Evolutionary conservation across 1,140 invertebrate genomes (phyloP).

Genomic region (Drosophila sulfurigaster): DNA sequence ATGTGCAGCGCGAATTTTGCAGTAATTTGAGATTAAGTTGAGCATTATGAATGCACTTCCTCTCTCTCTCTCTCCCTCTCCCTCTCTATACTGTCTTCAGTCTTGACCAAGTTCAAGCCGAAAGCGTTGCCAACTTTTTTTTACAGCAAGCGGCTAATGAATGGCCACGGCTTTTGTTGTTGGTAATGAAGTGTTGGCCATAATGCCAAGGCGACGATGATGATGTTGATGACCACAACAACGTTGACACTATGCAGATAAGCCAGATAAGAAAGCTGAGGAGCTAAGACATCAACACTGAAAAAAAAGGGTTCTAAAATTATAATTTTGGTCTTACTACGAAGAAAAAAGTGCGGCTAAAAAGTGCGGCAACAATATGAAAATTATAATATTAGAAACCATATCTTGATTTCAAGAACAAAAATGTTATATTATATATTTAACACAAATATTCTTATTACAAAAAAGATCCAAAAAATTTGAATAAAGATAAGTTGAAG

Average conservation of each 20-base stretch:
- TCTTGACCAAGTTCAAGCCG: conserved; percentile 17
- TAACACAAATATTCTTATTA: too few relatives aligned
- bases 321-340: too few relatives aligned
- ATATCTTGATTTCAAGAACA: too few relatives aligned
- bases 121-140: conserved; percentile 66
- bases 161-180: conserved; percentile 79
- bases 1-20: conserved; percentile 74
- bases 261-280: conserved; percentile 56
- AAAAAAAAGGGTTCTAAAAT: too few relatives aligned
- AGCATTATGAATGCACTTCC: conserved; percentile 52
- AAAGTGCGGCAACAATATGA: too few relatives aligned
- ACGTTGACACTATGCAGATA: conserved; percentile 69
- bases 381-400: too few relatives aligned
- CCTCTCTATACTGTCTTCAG: background rate
- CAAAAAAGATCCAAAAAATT: too few relatives aligned
- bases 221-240: conserved; percentile 34
- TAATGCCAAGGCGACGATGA: conserved; percentile 57
- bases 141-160: conserved; percentile 70
- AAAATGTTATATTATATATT: too few relatives aligned
- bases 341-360: too few relatives aligned
- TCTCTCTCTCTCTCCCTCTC: background rate
- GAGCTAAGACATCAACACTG: conserved; percentile 19
- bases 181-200: conserved; percentile 80
- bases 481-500: too few relatives aligned
- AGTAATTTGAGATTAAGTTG: conserved; percentile 79